phyloP scores from a whole-genome alignment of 2,797 vertebrate species.

The Paratrypauchen microcephalus region DNA sequence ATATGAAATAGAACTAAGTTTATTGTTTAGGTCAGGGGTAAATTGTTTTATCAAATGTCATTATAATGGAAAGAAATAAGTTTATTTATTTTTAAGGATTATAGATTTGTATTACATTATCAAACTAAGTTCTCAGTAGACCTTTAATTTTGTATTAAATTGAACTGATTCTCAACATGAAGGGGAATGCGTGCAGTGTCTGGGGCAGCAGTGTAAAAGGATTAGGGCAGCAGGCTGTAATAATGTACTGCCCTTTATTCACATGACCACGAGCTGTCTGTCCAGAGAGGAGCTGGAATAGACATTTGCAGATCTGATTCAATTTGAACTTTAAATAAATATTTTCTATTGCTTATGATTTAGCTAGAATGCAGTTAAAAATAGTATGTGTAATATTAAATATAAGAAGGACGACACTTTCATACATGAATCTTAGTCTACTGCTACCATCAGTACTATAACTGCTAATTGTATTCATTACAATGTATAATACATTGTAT shows the following conservation, averaged over 20 bases:
- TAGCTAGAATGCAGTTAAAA: neutral
- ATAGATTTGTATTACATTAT: neutral
- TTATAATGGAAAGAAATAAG: neutral
- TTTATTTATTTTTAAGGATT: neutral
- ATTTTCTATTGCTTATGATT: constrained; percentile 39
- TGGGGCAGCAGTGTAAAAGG: constrained; percentile 66
- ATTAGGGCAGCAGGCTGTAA: constrained; percentile 77
- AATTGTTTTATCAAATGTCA: neutral
- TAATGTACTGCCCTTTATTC: constrained; percentile 70
- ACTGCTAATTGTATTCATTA: neutral
- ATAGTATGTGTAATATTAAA: no score
- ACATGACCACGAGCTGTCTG: constrained; percentile 70
- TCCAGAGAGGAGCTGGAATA: constrained; percentile 48
- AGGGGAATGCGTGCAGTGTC: constrained; percentile 62
- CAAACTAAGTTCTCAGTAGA: neutral
- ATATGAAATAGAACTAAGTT: neutral
- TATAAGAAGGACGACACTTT: no score
- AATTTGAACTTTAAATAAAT: constrained; percentile 49
- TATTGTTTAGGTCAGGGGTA: neutral
- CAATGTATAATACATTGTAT: neutral
- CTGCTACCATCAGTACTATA: neutral
- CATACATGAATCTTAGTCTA: neutral
- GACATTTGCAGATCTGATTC: constrained; percentile 50
- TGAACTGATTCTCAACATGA: constrained; percentile 31
- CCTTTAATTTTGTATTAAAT: constrained; percentile 20